A percentile compares a stretch with the other conserved stretches of the same genome.
Evolutionary conservation across 2,113 vertebrate species (phyloP).

Genomic region (Corynorhinus townsendii): DNA sequence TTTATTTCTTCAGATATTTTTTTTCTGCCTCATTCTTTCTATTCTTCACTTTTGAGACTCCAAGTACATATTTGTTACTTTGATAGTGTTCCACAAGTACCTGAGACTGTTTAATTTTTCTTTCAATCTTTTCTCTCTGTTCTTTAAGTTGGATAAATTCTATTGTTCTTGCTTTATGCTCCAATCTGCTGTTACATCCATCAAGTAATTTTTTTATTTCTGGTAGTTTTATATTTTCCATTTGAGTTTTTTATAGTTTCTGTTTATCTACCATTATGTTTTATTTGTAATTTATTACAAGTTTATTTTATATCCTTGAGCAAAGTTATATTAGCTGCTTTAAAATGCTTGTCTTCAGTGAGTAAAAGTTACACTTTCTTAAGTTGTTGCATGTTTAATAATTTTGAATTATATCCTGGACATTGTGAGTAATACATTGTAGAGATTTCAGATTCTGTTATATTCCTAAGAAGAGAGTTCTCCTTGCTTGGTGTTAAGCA

Average conservation of each 20-base stretch:
- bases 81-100: neutral
- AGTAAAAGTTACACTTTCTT: neutral
- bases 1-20: neutral
- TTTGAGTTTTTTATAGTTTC: neutral
- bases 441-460: neutral
- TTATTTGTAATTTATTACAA: neutral
- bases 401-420: neutral
- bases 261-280: neutral
- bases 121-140: constrained; percentile 8
- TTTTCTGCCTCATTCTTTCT: neutral
- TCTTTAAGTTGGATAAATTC: neutral
- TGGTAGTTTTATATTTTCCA: neutral
- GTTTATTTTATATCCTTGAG: neutral
- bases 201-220: neutral
- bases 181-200: neutral
- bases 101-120: neutral
- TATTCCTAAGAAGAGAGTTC: neutral
- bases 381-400: neutral
- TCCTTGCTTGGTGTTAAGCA: neutral
- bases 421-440: neutral
- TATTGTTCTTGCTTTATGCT: neutral
- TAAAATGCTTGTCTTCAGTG: neutral
- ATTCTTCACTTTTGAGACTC: neutral
- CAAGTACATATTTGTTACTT: neutral
- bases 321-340: neutral